phyloP scores from a whole-genome alignment of 30 jellyfish, hydroid and myxozoan species.

The Pelagia noctiluca region DNA sequence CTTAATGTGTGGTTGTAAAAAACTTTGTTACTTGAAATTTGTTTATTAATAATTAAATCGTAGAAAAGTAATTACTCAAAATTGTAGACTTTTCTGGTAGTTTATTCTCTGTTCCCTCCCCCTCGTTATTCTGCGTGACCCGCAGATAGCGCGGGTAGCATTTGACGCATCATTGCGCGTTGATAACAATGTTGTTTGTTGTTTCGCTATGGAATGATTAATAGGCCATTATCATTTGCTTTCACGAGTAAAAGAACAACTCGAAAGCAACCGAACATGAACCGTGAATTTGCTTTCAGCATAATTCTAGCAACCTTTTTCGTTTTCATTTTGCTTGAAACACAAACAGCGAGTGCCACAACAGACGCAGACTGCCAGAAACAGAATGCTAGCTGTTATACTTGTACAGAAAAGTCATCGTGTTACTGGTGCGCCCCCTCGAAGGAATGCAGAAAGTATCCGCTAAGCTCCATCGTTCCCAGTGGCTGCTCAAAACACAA shows the following conservation, averaged over 20 bases:
- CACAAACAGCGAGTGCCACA: constrained; percentile 39
- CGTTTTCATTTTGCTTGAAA: constrained; percentile 1
- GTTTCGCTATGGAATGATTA: too few relatives aligned
- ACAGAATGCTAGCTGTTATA: constrained; percentile 63
- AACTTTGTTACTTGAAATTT: too few relatives aligned
- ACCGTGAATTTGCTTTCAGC: not conserved
- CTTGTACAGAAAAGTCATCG: constrained; percentile 68
- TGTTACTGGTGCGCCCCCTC: constrained; percentile 92
- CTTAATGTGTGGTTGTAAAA: too few relatives aligned
- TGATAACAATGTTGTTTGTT: too few relatives aligned
- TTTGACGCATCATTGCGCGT: too few relatives aligned
- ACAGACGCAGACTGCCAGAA: constrained; percentile 63
- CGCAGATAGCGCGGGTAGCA: too few relatives aligned
- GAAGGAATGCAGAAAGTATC: constrained; percentile 75
- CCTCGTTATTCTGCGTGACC: too few relatives aligned
- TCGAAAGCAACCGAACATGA: not conserved
- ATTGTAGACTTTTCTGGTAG: too few relatives aligned
- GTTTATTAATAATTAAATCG: too few relatives aligned
- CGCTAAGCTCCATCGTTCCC: constrained; percentile 69
- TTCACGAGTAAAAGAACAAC: not conserved
- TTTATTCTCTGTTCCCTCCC: too few relatives aligned
- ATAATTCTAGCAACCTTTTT: not conserved
- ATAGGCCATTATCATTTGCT: too few relatives aligned
- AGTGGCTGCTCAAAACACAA: constrained; percentile 82
- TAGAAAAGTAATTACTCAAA: too few relatives aligned